Evolutionary conservation across 2,797 vertebrate genomes (phyloP).

Genomic region (Oophaga sylvatica): DNA sequence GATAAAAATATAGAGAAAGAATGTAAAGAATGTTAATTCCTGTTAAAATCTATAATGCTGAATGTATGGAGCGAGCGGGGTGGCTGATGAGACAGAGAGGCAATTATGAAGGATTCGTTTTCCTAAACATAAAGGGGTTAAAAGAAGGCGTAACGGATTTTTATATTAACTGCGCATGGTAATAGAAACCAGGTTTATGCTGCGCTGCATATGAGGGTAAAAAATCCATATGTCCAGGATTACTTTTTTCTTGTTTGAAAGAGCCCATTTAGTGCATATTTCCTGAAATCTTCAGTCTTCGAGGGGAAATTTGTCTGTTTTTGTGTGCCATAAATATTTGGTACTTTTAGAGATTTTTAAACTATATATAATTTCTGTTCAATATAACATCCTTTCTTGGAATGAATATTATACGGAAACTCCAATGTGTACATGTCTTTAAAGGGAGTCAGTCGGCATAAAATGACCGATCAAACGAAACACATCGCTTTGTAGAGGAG

Average conservation of each 20-base stretch:
- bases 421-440: background rate
- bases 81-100: background rate
- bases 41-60: constrained; percentile 59
- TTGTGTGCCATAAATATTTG: background rate
- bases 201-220: background rate
- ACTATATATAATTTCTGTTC: background rate
- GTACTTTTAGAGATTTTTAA: background rate
- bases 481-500: too few relatives aligned
- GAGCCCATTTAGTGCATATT: constrained; percentile 46
- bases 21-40: constrained; percentile 67
- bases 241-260: constrained; percentile 24
- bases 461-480: too few relatives aligned
- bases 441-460: background rate
- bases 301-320: background rate
- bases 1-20: constrained; percentile 61
- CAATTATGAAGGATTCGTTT: background rate
- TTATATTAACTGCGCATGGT: constrained; percentile 30
- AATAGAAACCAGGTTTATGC: constrained; percentile 48
- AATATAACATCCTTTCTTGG: background rate
- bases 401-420: background rate
- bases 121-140: constrained; percentile 27
- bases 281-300: constrained; percentile 2
- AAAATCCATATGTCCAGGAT: constrained; percentile 20
- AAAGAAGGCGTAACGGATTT: constrained; percentile 18
- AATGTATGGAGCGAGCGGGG: background rate